Conservation (phyloP, 2,797 vertebrate genomes). For the Petrocephalus schoutedeni region DNA sequence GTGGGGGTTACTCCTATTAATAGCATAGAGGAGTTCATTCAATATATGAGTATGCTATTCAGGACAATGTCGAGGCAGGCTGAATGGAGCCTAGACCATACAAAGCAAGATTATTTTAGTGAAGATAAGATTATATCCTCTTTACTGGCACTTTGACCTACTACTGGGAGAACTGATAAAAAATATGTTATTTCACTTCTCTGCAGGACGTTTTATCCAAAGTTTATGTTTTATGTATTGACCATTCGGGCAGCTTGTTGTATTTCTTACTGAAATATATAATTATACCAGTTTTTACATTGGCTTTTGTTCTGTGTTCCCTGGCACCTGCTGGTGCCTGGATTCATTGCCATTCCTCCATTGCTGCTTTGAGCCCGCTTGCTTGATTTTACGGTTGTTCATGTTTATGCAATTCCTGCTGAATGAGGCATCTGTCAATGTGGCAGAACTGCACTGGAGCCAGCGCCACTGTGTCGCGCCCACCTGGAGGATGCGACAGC, state of each 20-base stretch:
- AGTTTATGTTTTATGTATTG: not conserved
- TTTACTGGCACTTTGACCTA: not conserved
- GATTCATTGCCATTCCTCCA: not conserved
- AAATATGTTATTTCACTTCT: not conserved
- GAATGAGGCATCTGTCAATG: no score
- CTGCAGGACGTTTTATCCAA: not conserved
- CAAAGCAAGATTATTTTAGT: not conserved
- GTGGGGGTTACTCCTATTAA: not conserved
- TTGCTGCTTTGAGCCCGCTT: not conserved
- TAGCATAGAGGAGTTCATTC: constrained; percentile 4
- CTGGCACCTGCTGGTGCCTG: not conserved
- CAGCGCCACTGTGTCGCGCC: no score
- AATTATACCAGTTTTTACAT: not conserved
- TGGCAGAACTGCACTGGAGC: no score
- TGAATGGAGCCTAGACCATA: not conserved
- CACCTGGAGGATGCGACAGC: no score
- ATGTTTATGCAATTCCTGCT: no score
- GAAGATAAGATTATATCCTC: constrained; percentile 1
- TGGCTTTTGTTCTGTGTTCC: not conserved
- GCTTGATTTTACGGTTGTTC: not conserved
- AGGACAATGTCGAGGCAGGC: not conserved
- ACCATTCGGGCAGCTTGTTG: not conserved
- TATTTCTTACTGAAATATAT: not conserved
- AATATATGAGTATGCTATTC: constrained; percentile 2
- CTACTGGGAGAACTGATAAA: not conserved